Percentiles rank a stretch among this genome's conserved stretches.
phyloP scores from a whole-genome alignment of 2,888 invertebrate genomes.

The Philereme transversata region DNA sequence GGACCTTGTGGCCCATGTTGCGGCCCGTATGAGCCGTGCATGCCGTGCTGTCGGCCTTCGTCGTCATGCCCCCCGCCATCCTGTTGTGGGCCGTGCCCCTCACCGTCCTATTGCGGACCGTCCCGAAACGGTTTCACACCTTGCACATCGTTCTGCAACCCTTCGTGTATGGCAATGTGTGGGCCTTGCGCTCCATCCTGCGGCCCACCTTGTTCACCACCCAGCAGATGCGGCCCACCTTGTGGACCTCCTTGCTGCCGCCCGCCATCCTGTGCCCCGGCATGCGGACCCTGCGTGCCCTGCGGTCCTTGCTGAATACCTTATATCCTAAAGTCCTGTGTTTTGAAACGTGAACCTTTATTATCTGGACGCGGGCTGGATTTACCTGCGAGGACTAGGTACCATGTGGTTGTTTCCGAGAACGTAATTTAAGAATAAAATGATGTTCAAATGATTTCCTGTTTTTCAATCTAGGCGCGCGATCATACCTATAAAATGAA shows the following conservation, averaged over 20 bases:
- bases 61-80: slow-evolving; percentile 1
- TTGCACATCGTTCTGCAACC: slow-evolving; percentile 3
- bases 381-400: slow-evolving; percentile 10
- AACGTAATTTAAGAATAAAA: slow-evolving; percentile 43
- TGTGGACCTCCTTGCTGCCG: slow-evolving; percentile 31
- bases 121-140: slow-evolving; percentile 22
- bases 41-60: slow-evolving; percentile 23
- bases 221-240: slow-evolving; percentile 1
- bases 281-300: slow-evolving; percentile 27
- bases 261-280: slow-evolving; percentile 4
- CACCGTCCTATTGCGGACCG: slow-evolving; percentile 19
- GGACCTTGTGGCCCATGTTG: slow-evolving; percentile 26
- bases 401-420: slow-evolving; percentile 35
- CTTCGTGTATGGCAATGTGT: slow-evolving; percentile 33
- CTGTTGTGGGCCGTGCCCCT: slow-evolving; percentile 5
- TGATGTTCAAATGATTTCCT: slow-evolving; percentile 25
- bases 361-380: slow-evolving; percentile 13
- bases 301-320: slow-evolving; percentile 35
- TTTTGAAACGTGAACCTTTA: slow-evolving; percentile 14
- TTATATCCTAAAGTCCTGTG: slow-evolving; percentile 20
- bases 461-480: background rate
- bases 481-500: no score
- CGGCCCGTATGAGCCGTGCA: slow-evolving; percentile 30
- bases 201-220: background rate
- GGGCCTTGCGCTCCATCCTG: slow-evolving; percentile 17